Base-by-base conservation (phyloP, 35 echinoderm and acorn worm species). In the Eucidaris tribuloides region DNA sequence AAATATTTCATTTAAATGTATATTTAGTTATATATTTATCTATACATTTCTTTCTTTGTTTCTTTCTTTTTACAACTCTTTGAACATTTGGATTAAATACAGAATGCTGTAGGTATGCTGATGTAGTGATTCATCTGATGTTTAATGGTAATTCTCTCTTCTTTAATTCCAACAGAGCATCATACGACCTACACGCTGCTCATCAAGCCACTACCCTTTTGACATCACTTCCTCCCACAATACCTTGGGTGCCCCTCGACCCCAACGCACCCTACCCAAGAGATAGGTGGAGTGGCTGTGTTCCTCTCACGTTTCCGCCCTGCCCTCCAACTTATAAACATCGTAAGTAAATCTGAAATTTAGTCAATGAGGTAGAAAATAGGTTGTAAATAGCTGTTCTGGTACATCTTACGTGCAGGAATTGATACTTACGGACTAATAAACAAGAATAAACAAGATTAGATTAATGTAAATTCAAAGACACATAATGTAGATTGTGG, bases 241-340 rank as follows among this genome's bases (percentile, higher is more conserved):
- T 88, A 22, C 85, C 85, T 3, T 88, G 85, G 85, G 85, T 78
- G 4, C 85, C 85, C 24, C 77, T 88, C 27, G 85, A 88, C 22
- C 77, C 76, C 42, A 88, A 35, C 56, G 45, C 79, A 42, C 42
- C 68, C 38, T 46, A 80, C 2, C 85, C 76, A 5, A 48, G 76
- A 19, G 55, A 44, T 22, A 74, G 68, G 19, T 74, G 68, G 68
- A 74, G 68, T 14, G 68, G 68, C 18, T 44, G 68, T 74, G 68
- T 74, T 9, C 68, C 68, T 44, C 68, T 74, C 19, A 74, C 68
- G 11, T 74, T 74, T 40, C 68, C 68, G 2, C 68, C 68, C 3
- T 27, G 39, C 9, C 68, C 68, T 11, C 68, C 36, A 41, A 44
- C 11, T 40, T 74, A 42, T 22, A 74, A 74, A 41, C 34, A 74